Evolutionary conservation across 2,113 vertebrate genomes (phyloP), one percentile per base, ranked within the genome.

Genomic region (Lophura nycthemera): DNA sequence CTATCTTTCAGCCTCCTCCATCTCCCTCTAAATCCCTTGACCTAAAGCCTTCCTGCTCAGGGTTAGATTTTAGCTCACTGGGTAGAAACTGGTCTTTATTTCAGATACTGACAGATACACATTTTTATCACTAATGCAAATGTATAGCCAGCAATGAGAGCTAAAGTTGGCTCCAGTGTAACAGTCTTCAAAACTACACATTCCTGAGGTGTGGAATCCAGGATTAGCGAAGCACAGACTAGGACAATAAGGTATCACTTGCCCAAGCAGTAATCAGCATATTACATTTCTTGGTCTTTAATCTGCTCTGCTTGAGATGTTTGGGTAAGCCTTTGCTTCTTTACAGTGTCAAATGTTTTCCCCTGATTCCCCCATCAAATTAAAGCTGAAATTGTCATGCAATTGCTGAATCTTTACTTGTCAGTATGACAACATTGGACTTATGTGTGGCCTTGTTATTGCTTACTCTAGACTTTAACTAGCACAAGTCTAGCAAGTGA

Each of bases 321-420:
- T 60, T 85, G 42, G 57, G 74, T 74, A 71, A 9, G 47, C n/a
- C 43, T 83, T 56, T 63, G 69, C 69, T 66, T 89, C 80, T 82
- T 93, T 8, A 45, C 50, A 54, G 8, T 30, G n/a, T 48, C 40
- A 57, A 3, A 30, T 54, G 30, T 12, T 34, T 24, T 17, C 2
- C 6, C 20, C 8, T 47, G 8, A 15, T 10, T 34, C 16, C 7
- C 34, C 29, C 38, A 20, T 60, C 27, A 79, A 86, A 83, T n/a
- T 43, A 77, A 90, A 90, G 75, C 79, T 74, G 67, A 83, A 80
- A 87, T 76, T 36, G 77, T 59, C 81, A 94, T 83, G 92, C 86
- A 90, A 29, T 38, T 43, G 70, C 38, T 21, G 27, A 75, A 79
- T 32, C 27, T 84, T 65, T 43, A 20, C 43, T 79, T 50, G 67